Evolutionary conservation across 2,113 vertebrate species (phyloP), one percentile per base, ranked within the genome.

Genomic region (Psettodes erumei): DNA sequence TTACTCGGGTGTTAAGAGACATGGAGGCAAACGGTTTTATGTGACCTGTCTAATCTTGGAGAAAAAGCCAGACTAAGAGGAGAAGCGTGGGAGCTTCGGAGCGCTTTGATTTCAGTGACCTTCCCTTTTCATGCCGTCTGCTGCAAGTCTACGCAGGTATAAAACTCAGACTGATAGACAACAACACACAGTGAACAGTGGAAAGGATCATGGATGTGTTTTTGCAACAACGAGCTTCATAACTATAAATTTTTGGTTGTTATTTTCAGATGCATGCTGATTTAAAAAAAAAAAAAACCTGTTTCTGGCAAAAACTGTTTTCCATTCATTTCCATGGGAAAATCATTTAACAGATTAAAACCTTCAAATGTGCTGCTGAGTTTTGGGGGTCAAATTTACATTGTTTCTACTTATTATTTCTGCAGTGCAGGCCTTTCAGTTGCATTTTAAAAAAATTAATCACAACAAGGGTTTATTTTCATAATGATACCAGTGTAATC

Each of bases 71-170:
- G 61, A 72, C 50, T 42, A 43, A n/a, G 45, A 62, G 50, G 58
- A 78, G 71, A 87, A 75, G 87, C 67, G 85, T 84, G 86, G 79
- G 79, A 75, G 82, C 43, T 78, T 37, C 81, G 66, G 64, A 86
- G 85, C 43, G 74, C 84, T 90, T 85, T 89, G 59, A 87, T 83
- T 86, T 63, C 63, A 66, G 9, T 88, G 83, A 83, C 85, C 82
- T 86, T 89, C 61, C 67, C 48, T 77, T 84, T 81, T 82, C 56
- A 60, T 64, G 65, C 70, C 43, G 81, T 82, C 79, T 60, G 77
- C 54, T 77, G 71, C 81, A 66, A 65, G 88, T 85, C 74, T 66
- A 32, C 19, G 8, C 86, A 84, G 83, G 83, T 77, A 80, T 6
- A 28, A 63, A 50, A 30, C 74, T 69, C 51, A 79, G 13, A 59